Conservation (phyloP, 2,113 vertebrate genomes). For the Poeciliopsis occidentalis region DNA sequence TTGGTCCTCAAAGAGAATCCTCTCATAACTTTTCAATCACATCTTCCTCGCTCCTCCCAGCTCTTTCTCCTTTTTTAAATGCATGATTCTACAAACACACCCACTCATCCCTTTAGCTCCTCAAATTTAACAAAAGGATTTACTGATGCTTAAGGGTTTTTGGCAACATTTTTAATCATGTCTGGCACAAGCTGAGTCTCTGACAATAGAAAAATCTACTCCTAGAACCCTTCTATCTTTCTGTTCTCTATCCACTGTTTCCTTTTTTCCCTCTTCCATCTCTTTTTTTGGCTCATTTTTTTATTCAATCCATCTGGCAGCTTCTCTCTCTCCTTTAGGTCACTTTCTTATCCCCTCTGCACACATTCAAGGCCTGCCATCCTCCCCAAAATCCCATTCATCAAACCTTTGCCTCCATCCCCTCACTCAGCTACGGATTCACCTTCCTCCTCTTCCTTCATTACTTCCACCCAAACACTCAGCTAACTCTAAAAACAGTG, state of each 20-base stretch:
- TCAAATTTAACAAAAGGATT: slow-evolving; percentile 49
- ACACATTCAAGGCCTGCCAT: slow-evolving; percentile 49
- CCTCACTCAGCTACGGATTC: slow-evolving; percentile 18
- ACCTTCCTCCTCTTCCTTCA: slow-evolving; percentile 28
- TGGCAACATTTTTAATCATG: slow-evolving; percentile 58
- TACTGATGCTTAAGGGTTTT: slow-evolving; percentile 53
- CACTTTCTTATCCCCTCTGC: slow-evolving; percentile 62
- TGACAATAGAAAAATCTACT: slow-evolving; percentile 47
- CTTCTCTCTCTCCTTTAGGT: slow-evolving; percentile 47
- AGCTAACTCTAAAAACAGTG: slow-evolving; percentile 36
- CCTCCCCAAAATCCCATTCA: slow-evolving; percentile 53
- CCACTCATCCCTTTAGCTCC: slow-evolving; percentile 61
- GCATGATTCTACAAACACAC: slow-evolving; percentile 55
- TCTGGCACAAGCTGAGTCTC: slow-evolving; percentile 57
- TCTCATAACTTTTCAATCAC: slow-evolving; percentile 47
- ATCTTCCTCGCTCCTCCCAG: slow-evolving; percentile 21
- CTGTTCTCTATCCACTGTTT: slow-evolving; percentile 15
- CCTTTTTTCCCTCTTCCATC: slow-evolving; percentile 8
- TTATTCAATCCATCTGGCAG: slow-evolving; percentile 57
- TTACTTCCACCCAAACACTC: slow-evolving; percentile 30
- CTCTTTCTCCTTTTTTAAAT: slow-evolving; percentile 7
- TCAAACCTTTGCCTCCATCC: slow-evolving; percentile 43
- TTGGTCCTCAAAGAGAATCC: slow-evolving; percentile 57
- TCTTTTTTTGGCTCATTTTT: slow-evolving; percentile 44
- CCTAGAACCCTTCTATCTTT: slow-evolving; percentile 25